phyloP scores from a whole-genome alignment of 2,113 vertebrate species.

The Mastomys natalensis region DNA sequence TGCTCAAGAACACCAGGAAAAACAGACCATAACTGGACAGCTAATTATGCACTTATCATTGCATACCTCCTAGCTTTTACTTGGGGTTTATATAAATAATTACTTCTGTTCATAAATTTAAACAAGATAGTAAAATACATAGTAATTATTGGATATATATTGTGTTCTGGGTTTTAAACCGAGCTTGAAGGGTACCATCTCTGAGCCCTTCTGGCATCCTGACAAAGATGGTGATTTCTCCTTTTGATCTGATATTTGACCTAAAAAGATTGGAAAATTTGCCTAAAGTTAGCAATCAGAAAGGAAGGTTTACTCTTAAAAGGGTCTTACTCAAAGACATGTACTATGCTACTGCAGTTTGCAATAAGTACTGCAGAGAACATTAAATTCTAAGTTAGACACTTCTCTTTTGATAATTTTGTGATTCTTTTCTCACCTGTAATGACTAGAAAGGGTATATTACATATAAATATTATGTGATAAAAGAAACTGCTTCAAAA shows the following conservation, averaged over 20 bases:
- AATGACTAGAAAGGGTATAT: neutral
- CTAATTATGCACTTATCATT: neutral
- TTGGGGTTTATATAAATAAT: neutral
- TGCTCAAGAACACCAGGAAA: neutral
- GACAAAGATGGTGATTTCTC: neutral
- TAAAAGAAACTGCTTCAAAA: neutral
- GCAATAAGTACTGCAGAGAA: neutral
- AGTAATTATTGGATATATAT: neutral
- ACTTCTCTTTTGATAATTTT: neutral
- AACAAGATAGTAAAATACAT: neutral
- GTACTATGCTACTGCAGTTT: neutral
- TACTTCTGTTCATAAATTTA: neutral
- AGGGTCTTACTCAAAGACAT: rapidly evolving
- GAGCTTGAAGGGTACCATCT: neutral
- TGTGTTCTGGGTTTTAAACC: neutral
- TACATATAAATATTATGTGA: neutral
- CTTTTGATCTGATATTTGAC: neutral
- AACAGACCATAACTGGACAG: neutral
- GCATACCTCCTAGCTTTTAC: neutral
- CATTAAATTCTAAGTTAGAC: neutral
- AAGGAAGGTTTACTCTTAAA: neutral
- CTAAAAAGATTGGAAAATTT: conserved; percentile 2
- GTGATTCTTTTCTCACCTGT: neutral
- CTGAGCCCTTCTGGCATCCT: neutral
- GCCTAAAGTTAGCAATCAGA: neutral